phyloP scores from a whole-genome alignment of 2,888 invertebrate species.

The Drepana falcataria region DNA sequence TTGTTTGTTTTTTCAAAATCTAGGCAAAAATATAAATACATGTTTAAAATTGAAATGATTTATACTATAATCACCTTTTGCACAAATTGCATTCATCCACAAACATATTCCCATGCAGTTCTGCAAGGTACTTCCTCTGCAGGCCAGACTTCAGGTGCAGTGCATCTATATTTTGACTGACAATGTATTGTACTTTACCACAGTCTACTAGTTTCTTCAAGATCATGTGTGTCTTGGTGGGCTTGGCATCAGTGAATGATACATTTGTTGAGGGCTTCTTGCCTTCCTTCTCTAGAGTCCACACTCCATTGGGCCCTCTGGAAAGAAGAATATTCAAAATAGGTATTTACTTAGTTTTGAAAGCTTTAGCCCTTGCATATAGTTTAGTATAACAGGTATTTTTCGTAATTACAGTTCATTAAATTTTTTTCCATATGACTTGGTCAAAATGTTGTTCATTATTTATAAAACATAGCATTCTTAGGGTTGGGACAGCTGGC shows the following conservation, averaged over 20 bases:
- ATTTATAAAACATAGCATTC: no score
- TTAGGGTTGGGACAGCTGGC: no score
- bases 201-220: conserved; percentile 87
- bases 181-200: conserved; percentile 85
- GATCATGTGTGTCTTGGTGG: conserved; percentile 97
- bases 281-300: conserved; percentile 96
- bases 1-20: no score
- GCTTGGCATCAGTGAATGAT: conserved; percentile 93
- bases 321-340: conserved; percentile 17
- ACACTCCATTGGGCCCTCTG: conserved; percentile 96
- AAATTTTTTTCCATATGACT: no score
- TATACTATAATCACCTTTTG: conserved; percentile 76
- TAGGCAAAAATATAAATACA: no score
- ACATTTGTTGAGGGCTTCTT: conserved; percentile 89
- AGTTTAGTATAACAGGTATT: no score
- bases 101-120: conserved; percentile 99
- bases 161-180: conserved; percentile 99
- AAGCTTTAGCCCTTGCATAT: no score
- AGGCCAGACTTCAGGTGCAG: conserved; percentile 95
- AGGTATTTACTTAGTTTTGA: no score
- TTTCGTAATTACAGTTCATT: no score
- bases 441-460: no score
- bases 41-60: not conserved
- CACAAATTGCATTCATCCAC: conserved; percentile 95
- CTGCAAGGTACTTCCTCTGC: conserved; percentile 87